Base-by-base conservation (phyloP, 2,113 vertebrate genomes). In the Harpagus bidentatus region DNA sequence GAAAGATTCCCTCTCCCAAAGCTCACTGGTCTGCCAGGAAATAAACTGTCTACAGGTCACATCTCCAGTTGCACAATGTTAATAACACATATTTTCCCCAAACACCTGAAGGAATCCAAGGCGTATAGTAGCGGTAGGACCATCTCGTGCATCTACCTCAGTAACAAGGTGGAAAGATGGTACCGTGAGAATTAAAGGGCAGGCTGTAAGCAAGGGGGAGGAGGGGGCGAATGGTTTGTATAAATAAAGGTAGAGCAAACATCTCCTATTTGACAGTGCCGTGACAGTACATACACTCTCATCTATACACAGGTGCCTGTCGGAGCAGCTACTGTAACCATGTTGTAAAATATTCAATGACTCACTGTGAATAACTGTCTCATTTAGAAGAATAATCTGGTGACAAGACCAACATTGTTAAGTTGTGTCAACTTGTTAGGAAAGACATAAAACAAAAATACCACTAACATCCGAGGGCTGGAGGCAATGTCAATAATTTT, bases 391-490 rank as follows among this genome's bases (percentile, higher is more conserved):
- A 95, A 95, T 77, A 87, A 91, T 91, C 80, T 93, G 70, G 86
- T 74, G 83, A 86, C 95, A 95, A 93, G 69, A 96, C 93, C 94
- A 95, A 93, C 92, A 86, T 88, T 97, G 97, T 97, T 97, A 86
- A 85, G 78, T 95, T 76, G 85, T 90, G 89, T 94, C 97, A 97
- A 86, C 95, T 95, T 89, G 89, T 93, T 93, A 93, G 70, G 72
- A 89, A 94, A 96, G 83, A 92, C 82, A 95, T 97, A 97, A 96
- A 95, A 88, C 92, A 95, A 95, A 94, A 82, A 93, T 94, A 96
- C 97, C 95, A 95, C 91, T 95, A 97, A 82, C 96, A 96, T 97
- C 89, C 85, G 11, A 88, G 72, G 91, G 70, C 89, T 89, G 69
- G 71, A 96, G 96, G 94, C 95, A 83, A 34, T 69, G 88, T 88